These are phyloP conservation scores for Zoanthus sansibaricus DNA, from an alignment of 92 coral and sea anemone genomes.

Conservation along the genomic window DNA sequence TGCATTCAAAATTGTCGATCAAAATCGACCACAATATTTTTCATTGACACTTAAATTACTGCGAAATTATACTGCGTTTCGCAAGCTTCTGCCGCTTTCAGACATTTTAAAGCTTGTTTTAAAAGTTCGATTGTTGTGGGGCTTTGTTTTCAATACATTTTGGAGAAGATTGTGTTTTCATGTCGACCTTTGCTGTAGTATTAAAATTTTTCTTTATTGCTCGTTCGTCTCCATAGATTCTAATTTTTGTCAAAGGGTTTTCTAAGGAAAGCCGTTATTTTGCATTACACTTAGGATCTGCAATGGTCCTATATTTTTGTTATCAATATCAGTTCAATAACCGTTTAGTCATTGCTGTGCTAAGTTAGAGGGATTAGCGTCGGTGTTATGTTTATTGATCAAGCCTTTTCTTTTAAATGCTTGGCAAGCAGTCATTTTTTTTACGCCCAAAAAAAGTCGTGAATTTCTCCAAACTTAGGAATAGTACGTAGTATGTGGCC, in stretches of 20 bases:
- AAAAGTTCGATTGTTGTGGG: conserved; percentile 10
- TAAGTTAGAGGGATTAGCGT: conserved; percentile 19
- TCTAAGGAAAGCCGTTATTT: not conserved
- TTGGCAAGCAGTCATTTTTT: not conserved
- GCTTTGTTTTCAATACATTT: conserved; percentile 22
- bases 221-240: conserved; percentile 30
- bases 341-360: not conserved
- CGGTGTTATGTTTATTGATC: not conserved
- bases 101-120: not conserved
- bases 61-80: not conserved
- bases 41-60: not conserved
- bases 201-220: conserved; percentile 11
- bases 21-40: conserved; percentile 2
- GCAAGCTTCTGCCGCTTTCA: not conserved
- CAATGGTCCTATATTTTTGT: not conserved
- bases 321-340: conserved; percentile 10
- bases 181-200: not conserved
- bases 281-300: not conserved
- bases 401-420: conserved; percentile 1
- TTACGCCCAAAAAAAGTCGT: not conserved
- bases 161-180: conserved; percentile 13
- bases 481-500: not conserved
- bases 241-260: not conserved
- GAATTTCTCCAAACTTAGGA: not conserved
- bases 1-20: not conserved